These are phyloP conservation scores for Eulithis testata DNA, from an alignment of 2,888 invertebrate species.

Conservation along the genomic window DNA sequence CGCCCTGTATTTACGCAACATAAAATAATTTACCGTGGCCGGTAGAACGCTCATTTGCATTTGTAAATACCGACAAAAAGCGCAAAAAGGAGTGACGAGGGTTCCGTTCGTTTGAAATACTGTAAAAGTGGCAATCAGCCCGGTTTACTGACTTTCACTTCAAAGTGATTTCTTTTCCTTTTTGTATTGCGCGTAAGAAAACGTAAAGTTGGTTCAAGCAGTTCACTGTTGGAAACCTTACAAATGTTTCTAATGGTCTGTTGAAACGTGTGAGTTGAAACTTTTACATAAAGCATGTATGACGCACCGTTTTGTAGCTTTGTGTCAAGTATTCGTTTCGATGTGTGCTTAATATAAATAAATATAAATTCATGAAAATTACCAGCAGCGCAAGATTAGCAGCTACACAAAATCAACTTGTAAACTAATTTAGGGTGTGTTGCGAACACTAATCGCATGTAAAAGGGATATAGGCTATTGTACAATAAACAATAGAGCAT, in stretches of 20 bases:
- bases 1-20: constrained; percentile 36
- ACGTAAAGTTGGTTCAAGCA: constrained; percentile 52
- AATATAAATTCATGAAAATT: background rate
- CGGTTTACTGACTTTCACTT: constrained; percentile 69
- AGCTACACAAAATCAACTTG: constrained; percentile 30
- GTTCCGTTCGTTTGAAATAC: constrained; percentile 69
- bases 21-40: constrained; percentile 45
- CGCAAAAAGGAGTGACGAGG: constrained; percentile 70
- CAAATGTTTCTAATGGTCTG: constrained; percentile 45
- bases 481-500: constrained; percentile 58
- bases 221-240: constrained; percentile 50
- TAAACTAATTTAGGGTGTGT: constrained; percentile 49
- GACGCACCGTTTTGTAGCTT: no score
- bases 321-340: no score
- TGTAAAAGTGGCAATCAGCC: constrained; percentile 76
- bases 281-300: constrained; percentile 20
- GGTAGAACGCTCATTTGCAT: constrained; percentile 58
- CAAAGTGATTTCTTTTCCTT: constrained; percentile 67
- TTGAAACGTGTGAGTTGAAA: constrained; percentile 39
- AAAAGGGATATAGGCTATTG: constrained; percentile 54
- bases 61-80: constrained; percentile 66
- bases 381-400: background rate
- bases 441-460: constrained; percentile 51
- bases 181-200: constrained; percentile 59
- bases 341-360: no score